These are phyloP conservation scores for Copsychus sechellarum DNA, from an alignment of 2,113 vertebrate species.

Conservation along the genomic window DNA sequence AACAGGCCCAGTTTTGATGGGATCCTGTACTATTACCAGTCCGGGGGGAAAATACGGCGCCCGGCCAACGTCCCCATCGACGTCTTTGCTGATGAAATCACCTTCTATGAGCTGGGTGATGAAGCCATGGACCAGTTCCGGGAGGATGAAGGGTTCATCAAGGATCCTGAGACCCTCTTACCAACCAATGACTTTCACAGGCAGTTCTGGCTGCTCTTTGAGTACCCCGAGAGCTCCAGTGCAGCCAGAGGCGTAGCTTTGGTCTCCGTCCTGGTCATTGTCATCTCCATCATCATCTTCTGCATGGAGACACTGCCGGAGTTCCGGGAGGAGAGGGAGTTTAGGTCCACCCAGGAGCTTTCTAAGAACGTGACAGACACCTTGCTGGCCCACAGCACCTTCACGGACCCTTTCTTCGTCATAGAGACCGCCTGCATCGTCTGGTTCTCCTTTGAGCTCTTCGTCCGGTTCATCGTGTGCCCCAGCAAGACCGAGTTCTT, in stretches of 20 bases:
- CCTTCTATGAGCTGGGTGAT: constrained; percentile 90
- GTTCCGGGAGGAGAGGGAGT: constrained; percentile 87
- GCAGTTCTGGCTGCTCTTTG: constrained; percentile 96
- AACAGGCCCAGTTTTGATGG: constrained; percentile 97
- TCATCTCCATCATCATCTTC: constrained; percentile 96
- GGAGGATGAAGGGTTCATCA: constrained; percentile 95
- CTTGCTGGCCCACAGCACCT: constrained; percentile 71
- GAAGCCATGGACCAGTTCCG: constrained; percentile 95
- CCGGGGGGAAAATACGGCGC: constrained; percentile 90
- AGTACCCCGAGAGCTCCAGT: constrained; percentile 94
- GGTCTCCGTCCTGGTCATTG: constrained; percentile 91
- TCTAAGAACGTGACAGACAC: constrained; percentile 54
- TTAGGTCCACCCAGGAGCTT: constrained; percentile 55
- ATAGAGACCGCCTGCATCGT: constrained; percentile 91
- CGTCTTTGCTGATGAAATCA: constrained; percentile 91
- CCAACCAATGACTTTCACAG: constrained; percentile 85
- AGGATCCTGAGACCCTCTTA: constrained; percentile 86
- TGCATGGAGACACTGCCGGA: constrained; percentile 95
- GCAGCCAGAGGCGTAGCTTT: constrained; percentile 90
- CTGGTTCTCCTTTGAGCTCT: constrained; percentile 95
- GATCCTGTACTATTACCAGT: constrained; percentile 97
- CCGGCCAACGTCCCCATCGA: constrained; percentile 93
- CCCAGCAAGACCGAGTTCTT: constrained; percentile 94
- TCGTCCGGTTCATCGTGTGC: constrained; percentile 86
- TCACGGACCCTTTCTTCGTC: constrained; percentile 94